Evolutionary conservation across 2,888 invertebrate species (phyloP).

Genomic region (Gonocerus acuteangulatus): DNA sequence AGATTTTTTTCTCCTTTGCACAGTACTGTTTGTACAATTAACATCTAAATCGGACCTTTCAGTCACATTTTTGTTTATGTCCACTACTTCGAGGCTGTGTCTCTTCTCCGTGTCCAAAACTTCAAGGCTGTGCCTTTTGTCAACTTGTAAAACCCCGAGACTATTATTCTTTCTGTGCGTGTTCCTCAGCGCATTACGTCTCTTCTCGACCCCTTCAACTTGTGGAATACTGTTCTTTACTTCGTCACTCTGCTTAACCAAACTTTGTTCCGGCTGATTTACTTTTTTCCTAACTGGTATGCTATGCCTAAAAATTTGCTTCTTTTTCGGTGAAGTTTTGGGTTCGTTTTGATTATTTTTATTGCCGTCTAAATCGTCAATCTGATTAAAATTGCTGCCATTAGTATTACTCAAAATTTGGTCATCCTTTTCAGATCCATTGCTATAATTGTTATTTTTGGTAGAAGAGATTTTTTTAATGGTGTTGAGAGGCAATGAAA

Average conservation of each 20-base stretch:
- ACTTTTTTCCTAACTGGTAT: conserved; percentile 18
- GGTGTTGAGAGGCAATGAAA: conserved; percentile 1
- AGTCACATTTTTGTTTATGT: conserved; percentile 25
- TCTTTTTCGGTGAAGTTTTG: neutral
- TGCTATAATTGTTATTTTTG: neutral
- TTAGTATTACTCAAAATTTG: too few species aligned
- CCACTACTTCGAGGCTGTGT: conserved; percentile 26
- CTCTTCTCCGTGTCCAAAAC: conserved; percentile 28
- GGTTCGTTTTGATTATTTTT: neutral
- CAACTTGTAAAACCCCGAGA: neutral
- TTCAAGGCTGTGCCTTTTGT: conserved; percentile 31
- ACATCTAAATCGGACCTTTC: neutral
- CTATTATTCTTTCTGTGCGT: too few species aligned
- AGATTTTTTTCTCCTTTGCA: conserved; percentile 25
- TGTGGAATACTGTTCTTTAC: too few species aligned
- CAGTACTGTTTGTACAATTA: neutral
- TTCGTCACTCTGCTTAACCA: too few species aligned
- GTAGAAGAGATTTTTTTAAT: neutral
- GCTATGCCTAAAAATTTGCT: neutral
- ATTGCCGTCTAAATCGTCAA: neutral
- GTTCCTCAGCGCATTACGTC: too few species aligned
- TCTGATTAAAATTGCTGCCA: too few species aligned
- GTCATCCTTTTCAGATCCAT: neutral
- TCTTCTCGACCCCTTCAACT: too few species aligned
- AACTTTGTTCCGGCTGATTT: neutral